phyloP scores from a whole-genome alignment of 2,113 vertebrate species.

The Phrynosoma platyrhinos region DNA sequence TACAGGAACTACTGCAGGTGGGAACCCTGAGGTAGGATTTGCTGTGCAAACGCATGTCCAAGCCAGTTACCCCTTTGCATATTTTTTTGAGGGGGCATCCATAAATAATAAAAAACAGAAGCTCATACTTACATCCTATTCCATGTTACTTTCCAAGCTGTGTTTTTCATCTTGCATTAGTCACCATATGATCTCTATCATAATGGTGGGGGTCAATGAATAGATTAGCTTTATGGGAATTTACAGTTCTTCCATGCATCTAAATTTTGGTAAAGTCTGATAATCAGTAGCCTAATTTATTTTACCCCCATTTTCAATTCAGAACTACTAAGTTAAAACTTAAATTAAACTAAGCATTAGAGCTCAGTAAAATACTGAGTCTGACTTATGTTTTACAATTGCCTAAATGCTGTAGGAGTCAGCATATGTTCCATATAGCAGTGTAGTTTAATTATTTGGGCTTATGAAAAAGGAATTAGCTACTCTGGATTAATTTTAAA shows the following conservation, averaged over 20 bases:
- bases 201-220: slow-evolving; percentile 99
- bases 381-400: slow-evolving; percentile 78
- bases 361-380: slow-evolving; percentile 69
- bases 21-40: slow-evolving; percentile 77
- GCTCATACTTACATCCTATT: slow-evolving; percentile 99
- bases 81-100: slow-evolving; percentile 99
- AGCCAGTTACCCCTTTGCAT: slow-evolving; percentile 98
- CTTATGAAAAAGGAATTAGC: slow-evolving; percentile 68
- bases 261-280: slow-evolving; percentile 92
- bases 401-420: slow-evolving; percentile 69
- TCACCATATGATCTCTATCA: slow-evolving; percentile 99
- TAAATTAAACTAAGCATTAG: slow-evolving; percentile 73
- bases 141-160: slow-evolving; percentile 99
- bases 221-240: slow-evolving; percentile 99
- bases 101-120: slow-evolving; percentile 97
- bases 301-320: slow-evolving; percentile 81
- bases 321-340: slow-evolving; percentile 78
- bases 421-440: slow-evolving; percentile 75
- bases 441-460: slow-evolving; percentile 74
- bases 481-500: slow-evolving; percentile 17
- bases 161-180: slow-evolving; percentile 99
- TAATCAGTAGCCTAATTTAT: slow-evolving; percentile 83
- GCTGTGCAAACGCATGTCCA: slow-evolving; percentile 74
- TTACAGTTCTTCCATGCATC: slow-evolving; percentile 99
- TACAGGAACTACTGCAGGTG: slow-evolving; percentile 77